These are phyloP conservation scores for Mythimna pallens DNA, from an alignment of 2,888 invertebrate species.

Conservation along the genomic window DNA sequence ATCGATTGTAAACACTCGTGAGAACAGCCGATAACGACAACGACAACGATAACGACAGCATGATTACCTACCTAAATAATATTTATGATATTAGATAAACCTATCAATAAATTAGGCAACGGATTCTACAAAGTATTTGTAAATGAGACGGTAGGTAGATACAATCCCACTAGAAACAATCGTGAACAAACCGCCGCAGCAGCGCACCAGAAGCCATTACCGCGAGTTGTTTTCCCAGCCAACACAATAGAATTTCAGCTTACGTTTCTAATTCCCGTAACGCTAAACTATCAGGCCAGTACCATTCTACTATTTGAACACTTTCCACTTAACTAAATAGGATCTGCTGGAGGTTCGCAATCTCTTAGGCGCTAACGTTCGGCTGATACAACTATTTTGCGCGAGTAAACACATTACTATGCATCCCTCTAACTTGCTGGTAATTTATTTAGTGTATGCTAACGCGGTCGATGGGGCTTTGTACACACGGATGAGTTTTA, in stretches of 20 bases:
- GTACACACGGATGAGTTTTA: constrained; percentile 28
- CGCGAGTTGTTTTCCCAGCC: constrained; percentile 45
- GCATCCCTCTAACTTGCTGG: constrained; percentile 57
- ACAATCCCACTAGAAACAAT: constrained; percentile 10
- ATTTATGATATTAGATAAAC: background rate
- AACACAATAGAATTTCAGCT: constrained; percentile 59
- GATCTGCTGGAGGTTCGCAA: constrained; percentile 47
- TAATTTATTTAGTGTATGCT: constrained; percentile 67
- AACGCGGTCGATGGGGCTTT: constrained; percentile 45
- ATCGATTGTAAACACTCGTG: constrained; percentile 6
- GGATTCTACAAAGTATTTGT: background rate
- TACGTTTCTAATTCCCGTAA: constrained; percentile 61
- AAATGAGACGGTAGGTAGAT: background rate
- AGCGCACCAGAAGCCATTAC: constrained; percentile 45
- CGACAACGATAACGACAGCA: constrained; percentile 5
- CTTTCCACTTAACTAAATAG: constrained; percentile 61
- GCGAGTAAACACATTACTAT: constrained; percentile 62
- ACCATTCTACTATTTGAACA: constrained; percentile 57
- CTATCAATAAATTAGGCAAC: background rate
- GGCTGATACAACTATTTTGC: constrained; percentile 51
- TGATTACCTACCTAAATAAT: background rate
- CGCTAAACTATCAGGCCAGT: constrained; percentile 57
- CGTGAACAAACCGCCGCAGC: constrained; percentile 3
- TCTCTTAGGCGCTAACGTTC: constrained; percentile 57
- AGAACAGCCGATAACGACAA: constrained; percentile 3